These are phyloP conservation scores for Trissolcus brochymenae DNA, from an alignment of 2,888 invertebrate genomes.

Conservation along the genomic window DNA sequence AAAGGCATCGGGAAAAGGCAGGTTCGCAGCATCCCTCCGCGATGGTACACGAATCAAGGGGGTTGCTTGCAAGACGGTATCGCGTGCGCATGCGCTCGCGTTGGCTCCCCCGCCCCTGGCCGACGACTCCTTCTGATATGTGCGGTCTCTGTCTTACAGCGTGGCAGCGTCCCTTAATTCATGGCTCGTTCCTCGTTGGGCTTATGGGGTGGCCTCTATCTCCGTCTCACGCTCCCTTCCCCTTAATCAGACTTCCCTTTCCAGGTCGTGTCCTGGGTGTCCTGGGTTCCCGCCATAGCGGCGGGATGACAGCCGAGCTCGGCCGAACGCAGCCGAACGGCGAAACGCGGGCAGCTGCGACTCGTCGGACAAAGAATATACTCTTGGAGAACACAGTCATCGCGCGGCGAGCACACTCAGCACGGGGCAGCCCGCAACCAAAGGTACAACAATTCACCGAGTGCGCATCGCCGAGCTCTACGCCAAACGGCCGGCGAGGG, in stretches of 20 bases:
- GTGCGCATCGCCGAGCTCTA: conserved; percentile 50
- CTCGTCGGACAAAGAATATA: conserved; percentile 75
- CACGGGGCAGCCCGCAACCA: conserved; percentile 76
- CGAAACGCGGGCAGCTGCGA: conserved; percentile 76
- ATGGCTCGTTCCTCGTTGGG: conserved; percentile 21
- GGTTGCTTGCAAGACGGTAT: conserved; percentile 53
- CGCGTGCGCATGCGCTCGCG: conserved; percentile 60
- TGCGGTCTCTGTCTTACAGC: conserved; percentile 33
- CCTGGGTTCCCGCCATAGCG: conserved; percentile 75
- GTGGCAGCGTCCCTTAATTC: conserved; percentile 41
- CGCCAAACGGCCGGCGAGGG: conserved; percentile 39
- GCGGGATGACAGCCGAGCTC: conserved; percentile 72
- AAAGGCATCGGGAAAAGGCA: conserved; percentile 60
- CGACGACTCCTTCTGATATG: conserved; percentile 29
- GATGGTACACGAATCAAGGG: conserved; percentile 54
- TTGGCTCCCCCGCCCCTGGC: conserved; percentile 40
- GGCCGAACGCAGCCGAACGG: conserved; percentile 69
- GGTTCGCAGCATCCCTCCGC: conserved; percentile 66
- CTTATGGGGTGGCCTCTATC: conserved; percentile 18
- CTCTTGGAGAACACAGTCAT: conserved; percentile 73
- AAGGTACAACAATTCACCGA: conserved; percentile 70
- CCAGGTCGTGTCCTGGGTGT: conserved; percentile 67
- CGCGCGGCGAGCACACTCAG: conserved; percentile 76
- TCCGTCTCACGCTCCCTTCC: conserved; percentile 53
- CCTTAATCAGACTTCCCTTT: conserved; percentile 59